Conservation (phyloP, 2,113 vertebrate species). For the Sturnus vulgaris region DNA sequence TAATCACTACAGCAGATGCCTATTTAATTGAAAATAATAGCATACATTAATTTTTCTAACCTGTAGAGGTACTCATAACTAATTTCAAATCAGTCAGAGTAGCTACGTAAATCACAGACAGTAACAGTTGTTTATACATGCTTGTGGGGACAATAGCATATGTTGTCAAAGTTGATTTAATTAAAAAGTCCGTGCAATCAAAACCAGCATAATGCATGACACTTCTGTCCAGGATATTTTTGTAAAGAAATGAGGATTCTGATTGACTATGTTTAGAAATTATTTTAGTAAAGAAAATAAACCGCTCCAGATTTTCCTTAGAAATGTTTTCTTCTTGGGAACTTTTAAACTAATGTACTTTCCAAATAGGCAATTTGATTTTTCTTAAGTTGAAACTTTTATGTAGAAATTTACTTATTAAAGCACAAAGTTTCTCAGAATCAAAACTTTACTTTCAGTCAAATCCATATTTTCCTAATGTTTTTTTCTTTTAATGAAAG, state of each 20-base stretch:
- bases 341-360: not conserved
- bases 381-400: not conserved
- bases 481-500: not conserved
- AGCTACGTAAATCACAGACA: not conserved
- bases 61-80: constrained; percentile 24
- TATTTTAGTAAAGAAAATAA: not conserved
- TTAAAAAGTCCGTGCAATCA: constrained; percentile 14
- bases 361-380: not conserved
- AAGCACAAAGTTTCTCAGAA: not conserved
- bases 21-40: constrained; percentile 33
- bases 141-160: constrained; percentile 24
- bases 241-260: not conserved
- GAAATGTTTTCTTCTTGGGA: not conserved
- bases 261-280: not conserved
- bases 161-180: constrained; percentile 31
- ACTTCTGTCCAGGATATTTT: not conserved
- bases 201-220: not conserved
- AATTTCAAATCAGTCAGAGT: constrained; percentile 8
- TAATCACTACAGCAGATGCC: not conserved
- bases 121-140: constrained; percentile 7
- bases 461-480: not conserved
- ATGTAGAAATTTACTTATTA: not conserved
- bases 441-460: not conserved
- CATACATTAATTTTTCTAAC: constrained; percentile 33
- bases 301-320: not conserved